Base-by-base conservation (phyloP, 2,888 invertebrate species). In the Plebejus anna region DNA sequence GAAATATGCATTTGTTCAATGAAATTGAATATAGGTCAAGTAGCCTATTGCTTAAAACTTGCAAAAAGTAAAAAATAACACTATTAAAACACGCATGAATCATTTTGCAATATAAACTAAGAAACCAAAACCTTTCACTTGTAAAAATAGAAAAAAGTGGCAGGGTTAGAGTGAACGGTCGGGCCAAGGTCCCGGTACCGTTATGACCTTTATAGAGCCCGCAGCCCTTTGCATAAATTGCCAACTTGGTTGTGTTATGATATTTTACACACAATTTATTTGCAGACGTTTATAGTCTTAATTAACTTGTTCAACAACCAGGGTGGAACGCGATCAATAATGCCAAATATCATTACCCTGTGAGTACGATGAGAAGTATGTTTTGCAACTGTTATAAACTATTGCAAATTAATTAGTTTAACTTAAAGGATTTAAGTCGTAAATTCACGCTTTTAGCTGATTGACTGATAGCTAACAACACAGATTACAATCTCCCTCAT, bases 171-270 rank as follows among this genome's bases (percentile, higher is more conserved):
- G 77, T 76, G 76, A 77, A 77, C 75, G 77, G 51, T 42, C 75
- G 73, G 71, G 22, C 36, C 78, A 78, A 78, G 79, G 79, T 70
- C 9, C 42, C 28, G 42, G 75, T 75, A 75, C 79, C 80, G 80
- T 80, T 80, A 80, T 73, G 78, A 79, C 79, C 80, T 79, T 80
- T 80, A 59, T 51, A 59, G 70, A 76, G 71, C 66, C 76, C 55
- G 75, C 38, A 51, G 22, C 36, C 77, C 70, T 73, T 76, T 76
- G 73, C 73, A 70, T 70, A 73, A 73, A 73, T 73, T 51, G 28
- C 47, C 55, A 73, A 55, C 73, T 73, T 32, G 28, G 28, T 11
- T 73, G 51, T 51, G 51, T 73, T 73, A 51, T 73, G 73, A 73
- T 55, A 73, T 73, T 72, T 51, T 47, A 72, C 28, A 47, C 38